Evolutionary conservation across 2,797 vertebrate genomes (phyloP).

Genomic region (Lacerta agilis): DNA sequence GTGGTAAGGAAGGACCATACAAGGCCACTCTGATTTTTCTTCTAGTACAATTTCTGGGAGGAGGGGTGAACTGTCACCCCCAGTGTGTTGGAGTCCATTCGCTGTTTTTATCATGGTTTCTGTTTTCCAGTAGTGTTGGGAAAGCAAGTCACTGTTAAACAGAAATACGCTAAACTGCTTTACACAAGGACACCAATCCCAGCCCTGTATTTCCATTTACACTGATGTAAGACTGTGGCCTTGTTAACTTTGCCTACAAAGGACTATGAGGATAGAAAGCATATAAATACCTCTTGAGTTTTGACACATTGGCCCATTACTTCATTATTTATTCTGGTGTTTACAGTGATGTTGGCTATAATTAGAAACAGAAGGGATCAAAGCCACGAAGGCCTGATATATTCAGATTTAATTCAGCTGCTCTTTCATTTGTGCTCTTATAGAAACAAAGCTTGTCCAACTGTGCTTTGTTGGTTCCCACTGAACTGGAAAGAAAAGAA

Average conservation of each 20-base stretch:
- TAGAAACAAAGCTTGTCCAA: constrained; percentile 2
- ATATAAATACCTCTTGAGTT: constrained; percentile 22
- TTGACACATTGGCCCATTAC: constrained; percentile 4
- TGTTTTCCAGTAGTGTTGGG: neutral
- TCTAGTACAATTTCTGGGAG: neutral
- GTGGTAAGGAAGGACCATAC: neutral
- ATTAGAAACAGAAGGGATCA: constrained; percentile 47
- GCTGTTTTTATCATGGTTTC: neutral
- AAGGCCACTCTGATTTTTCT: neutral
- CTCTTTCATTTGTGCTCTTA: constrained; percentile 57
- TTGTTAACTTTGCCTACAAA: constrained; percentile 11
- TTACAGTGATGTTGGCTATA: constrained; percentile 44
- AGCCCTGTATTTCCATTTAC: neutral
- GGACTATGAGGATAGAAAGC: neutral
- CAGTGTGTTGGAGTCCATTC: neutral
- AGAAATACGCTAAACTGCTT: neutral
- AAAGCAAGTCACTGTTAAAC: neutral
- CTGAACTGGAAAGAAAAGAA: constrained; percentile 30
- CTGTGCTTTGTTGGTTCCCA: constrained; percentile 37
- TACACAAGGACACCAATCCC: neutral
- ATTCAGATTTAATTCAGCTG: constrained; percentile 36
- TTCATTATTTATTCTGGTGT: constrained; percentile 39
- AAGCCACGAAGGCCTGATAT: constrained; percentile 43
- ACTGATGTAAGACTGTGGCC: neutral
- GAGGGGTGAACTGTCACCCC: neutral